These are phyloP conservation scores for Peromyscus aztecus DNA, from an alignment of 2,797 vertebrate species.

Conservation along the genomic window DNA sequence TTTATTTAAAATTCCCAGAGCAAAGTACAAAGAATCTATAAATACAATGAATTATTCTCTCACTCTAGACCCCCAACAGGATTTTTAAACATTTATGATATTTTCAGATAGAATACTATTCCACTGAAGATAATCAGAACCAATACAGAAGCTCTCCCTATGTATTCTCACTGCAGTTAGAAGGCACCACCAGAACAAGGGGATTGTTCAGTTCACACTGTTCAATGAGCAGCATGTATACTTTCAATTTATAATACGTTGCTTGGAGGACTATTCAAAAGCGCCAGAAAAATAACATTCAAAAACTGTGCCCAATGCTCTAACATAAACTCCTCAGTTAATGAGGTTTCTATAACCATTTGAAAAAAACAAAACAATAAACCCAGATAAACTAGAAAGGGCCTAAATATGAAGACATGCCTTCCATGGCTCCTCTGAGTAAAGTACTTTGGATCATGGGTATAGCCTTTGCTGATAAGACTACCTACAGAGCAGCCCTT, in stretches of 20 bases:
- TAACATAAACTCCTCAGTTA: slow-evolving; percentile 3
- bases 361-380: slow-evolving; percentile 1
- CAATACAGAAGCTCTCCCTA: background rate
- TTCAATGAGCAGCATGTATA: background rate
- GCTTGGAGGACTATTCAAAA: slow-evolving; percentile 4
- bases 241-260: slow-evolving; percentile 44
- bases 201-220: background rate
- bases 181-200: background rate
- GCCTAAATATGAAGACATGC: background rate
- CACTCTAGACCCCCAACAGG: background rate
- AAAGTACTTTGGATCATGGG: background rate
- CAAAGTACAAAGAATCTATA: background rate
- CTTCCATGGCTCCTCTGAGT: background rate
- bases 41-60: slow-evolving; percentile 48
- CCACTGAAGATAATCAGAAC: background rate
- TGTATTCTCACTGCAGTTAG: background rate
- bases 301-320: background rate
- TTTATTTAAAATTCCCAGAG: slow-evolving; percentile 43
- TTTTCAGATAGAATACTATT: slow-evolving; percentile 27
- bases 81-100: background rate
- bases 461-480: background rate
- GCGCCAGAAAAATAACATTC: slow-evolving; percentile 18
- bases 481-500: background rate
- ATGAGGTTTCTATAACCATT: background rate
- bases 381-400: background rate